These are phyloP conservation scores for Lithophane ornitopus DNA, from an alignment of 2,888 invertebrate genomes.

Conservation along the genomic window DNA sequence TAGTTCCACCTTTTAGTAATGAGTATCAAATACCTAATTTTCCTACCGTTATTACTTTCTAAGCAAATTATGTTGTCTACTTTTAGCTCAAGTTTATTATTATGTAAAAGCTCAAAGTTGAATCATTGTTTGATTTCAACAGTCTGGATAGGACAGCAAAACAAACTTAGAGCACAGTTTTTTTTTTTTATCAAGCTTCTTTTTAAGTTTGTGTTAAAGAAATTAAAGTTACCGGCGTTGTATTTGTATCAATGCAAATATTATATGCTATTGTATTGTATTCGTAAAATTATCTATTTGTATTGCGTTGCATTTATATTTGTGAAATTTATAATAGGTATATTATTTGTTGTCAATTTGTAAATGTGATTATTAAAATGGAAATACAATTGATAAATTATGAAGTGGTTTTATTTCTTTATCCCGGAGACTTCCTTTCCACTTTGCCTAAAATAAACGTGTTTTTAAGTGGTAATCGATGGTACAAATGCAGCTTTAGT, in stretches of 20 bases:
- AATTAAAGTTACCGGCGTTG: slow-evolving; percentile 38
- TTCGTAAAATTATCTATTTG: slow-evolving; percentile 47
- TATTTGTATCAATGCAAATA: slow-evolving; percentile 17
- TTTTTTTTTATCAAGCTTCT: neutral
- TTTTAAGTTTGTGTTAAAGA: slow-evolving; percentile 1
- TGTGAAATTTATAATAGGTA: slow-evolving; percentile 65
- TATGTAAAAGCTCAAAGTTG: slow-evolving; percentile 22
- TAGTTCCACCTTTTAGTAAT: neutral
- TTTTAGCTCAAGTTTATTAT: slow-evolving; percentile 13
- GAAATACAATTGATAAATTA: slow-evolving; percentile 69
- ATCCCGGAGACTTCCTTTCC: neutral
- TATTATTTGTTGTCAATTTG: slow-evolving; percentile 80
- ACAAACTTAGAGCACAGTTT: neutral
- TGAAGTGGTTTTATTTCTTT: slow-evolving; percentile 21
- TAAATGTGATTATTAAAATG: slow-evolving; percentile 79
- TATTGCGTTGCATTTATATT: slow-evolving; percentile 70
- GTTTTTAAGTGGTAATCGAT: neutral
- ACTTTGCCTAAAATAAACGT: neutral
- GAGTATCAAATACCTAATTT: neutral
- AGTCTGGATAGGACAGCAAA: neutral
- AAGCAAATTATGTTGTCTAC: neutral
- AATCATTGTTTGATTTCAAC: neutral
- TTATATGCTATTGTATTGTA: slow-evolving; percentile 39
- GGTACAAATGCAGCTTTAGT: neutral
- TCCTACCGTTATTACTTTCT: neutral